Evolutionary conservation across 2,888 invertebrate genomes (phyloP).

Genomic region (Entomobrya multifasciata): DNA sequence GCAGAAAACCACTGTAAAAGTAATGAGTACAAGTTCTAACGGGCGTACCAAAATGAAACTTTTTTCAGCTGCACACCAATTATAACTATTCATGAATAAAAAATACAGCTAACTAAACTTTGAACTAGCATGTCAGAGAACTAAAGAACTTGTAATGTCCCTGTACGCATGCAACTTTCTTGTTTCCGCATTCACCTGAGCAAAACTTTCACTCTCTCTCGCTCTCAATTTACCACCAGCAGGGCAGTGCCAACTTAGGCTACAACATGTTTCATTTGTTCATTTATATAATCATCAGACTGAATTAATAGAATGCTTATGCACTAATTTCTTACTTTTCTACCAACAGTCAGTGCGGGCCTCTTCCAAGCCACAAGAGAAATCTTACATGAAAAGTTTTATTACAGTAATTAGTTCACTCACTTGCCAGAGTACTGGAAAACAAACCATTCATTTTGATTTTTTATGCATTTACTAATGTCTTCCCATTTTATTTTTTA

Average conservation of each 20-base stretch:
- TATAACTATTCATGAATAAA: too few species aligned
- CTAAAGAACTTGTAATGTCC: too few species aligned
- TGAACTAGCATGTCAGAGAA: too few species aligned
- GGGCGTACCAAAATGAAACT: too few species aligned
- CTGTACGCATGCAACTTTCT: too few species aligned
- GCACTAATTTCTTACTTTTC: conserved; percentile 5
- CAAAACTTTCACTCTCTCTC: too few species aligned
- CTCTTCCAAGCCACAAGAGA: background rate
- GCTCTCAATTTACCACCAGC: too few species aligned
- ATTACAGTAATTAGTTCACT: conserved; percentile 4
- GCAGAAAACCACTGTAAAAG: conserved; percentile 25
- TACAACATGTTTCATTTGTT: background rate
- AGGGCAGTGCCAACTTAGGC: too few species aligned
- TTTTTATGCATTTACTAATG: background rate
- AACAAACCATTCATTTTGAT: background rate
- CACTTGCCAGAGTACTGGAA: too few species aligned
- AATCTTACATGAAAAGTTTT: background rate
- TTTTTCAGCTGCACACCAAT: too few species aligned
- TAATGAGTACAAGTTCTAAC: too few species aligned
- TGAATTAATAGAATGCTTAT: conserved; percentile 13
- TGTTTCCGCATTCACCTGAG: conserved; percentile 34
- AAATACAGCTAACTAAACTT: too few species aligned
- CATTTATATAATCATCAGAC: background rate
- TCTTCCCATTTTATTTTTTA: background rate
- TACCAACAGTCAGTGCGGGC: background rate